Percentiles rank a stretch among this genome's conserved stretches.
Evolutionary conservation across 2,113 vertebrate species (phyloP).

Genomic region (Rallus limicola): DNA sequence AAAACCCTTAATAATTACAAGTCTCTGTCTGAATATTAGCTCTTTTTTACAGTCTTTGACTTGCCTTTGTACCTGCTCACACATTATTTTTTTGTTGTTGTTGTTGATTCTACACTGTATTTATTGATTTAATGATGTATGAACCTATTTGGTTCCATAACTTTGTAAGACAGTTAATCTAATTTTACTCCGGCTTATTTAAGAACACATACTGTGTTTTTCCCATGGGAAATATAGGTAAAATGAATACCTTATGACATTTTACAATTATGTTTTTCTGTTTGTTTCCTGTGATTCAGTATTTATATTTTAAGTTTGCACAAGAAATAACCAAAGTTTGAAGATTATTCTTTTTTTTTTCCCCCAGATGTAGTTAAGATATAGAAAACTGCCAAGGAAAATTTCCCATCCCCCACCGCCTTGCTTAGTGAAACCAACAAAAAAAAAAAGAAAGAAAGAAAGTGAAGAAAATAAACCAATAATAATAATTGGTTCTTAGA

Average conservation of each 20-base stretch:
- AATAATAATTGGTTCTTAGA: not conserved
- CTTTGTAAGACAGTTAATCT: not conserved
- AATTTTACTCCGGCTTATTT: not conserved
- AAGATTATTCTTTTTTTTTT: not conserved
- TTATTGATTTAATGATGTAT: not conserved
- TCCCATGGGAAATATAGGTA: not conserved
- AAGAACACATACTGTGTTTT: not conserved
- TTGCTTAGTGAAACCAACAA: not conserved
- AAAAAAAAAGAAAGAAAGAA: not conserved
- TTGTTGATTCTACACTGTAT: not conserved
- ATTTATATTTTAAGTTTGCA: not conserved
- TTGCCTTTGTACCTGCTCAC: not conserved
- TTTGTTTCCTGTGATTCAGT: not conserved
- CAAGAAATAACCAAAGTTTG: not conserved
- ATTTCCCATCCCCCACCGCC: too few species aligned
- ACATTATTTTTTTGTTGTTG: not conserved
- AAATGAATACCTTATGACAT: not conserved
- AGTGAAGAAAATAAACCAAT: not conserved
- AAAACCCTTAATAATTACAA: not conserved
- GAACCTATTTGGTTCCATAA: not conserved
- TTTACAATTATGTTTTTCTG: not conserved
- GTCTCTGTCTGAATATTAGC: not conserved
- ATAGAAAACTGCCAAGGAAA: not conserved
- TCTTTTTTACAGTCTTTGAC: not conserved
- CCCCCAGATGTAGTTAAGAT: not conserved